Evolutionary conservation across 1,140 invertebrate species (phyloP), one percentile per base, ranked within the genome.

Genomic region (Magallana angulata): DNA sequence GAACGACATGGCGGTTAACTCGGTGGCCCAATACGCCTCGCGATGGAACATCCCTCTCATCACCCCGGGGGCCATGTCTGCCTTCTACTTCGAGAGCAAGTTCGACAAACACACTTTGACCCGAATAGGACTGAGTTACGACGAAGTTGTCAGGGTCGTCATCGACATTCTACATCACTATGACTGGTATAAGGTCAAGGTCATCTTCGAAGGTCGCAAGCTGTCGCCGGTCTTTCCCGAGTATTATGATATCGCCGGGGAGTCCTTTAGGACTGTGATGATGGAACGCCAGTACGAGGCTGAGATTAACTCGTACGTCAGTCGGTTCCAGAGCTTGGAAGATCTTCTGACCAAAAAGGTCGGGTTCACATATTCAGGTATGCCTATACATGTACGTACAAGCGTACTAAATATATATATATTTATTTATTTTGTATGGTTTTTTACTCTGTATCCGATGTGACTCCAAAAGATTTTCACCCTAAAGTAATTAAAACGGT

Each of bases 1-100:
- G 1, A 98, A 98, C 94, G 97, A 98, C 91, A 98, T 98, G 94
- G 97, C 97, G 5, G 96, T 99, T 85, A 98, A 98, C 0, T 98
- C 98, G 0, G 97, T 99, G 1, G 97, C 97, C 0, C 95, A 98
- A 14, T 98, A 98, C 92, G 96, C 97, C 0, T 96, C 97, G 7
- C 96, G 96, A 14, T 99, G 98, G 98, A 91, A 96, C 4, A 97
- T 98, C 24, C 98, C 98, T 0, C 96, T 99, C 1, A 94, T 99
- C 7, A 98, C 98, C 1, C 96, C 97, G 0, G 97, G 97, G 0
- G 98, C 97, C 0, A 97, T 97, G 91, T 97, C 97, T 0, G 96
- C 97, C 86, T 96, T 97, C 71, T 98, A 98, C 94, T 96, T 92
- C 12, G 82, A 71, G 1, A 84, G 91, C 57, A 92, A 92, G 84